A percentile compares a stretch with the other conserved stretches of the same genome.
phyloP scores from a whole-genome alignment of 2,113 vertebrate species.

The Toxotes chatareus region DNA sequence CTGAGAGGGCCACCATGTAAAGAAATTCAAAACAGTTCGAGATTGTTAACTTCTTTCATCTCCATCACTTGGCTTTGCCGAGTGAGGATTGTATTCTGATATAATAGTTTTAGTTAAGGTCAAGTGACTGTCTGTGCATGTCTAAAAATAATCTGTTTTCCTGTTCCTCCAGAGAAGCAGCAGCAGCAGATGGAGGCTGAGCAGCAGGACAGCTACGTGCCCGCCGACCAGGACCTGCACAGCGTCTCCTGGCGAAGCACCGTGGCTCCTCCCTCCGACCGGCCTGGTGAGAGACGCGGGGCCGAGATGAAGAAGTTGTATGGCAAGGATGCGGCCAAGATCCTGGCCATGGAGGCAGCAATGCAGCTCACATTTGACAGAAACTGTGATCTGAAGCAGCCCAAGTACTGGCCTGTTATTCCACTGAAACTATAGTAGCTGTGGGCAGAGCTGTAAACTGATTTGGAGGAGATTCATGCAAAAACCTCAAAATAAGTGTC shows the following conservation, averaged over 20 bases:
- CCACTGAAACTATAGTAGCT: conserved; percentile 89
- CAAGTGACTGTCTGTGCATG: background rate
- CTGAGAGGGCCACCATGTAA: background rate
- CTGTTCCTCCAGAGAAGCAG: conserved; percentile 86
- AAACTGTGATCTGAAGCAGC: conserved; percentile 92
- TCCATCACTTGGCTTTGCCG: background rate
- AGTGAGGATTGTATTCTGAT: background rate
- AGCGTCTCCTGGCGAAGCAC: conserved; percentile 68
- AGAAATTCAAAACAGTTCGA: background rate
- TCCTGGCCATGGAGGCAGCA: conserved; percentile 94
- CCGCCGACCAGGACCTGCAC: conserved; percentile 90
- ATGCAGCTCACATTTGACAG: conserved; percentile 94
- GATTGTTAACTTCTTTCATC: background rate
- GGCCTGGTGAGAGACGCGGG: conserved; percentile 87
- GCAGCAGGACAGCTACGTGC: conserved; percentile 85
- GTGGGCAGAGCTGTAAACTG: background rate
- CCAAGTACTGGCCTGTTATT: conserved; percentile 97
- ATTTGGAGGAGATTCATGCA: background rate
- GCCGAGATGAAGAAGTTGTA: conserved; percentile 93
- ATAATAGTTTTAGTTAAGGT: background rate
- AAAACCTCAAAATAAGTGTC: background rate
- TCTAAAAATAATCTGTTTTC: background rate
- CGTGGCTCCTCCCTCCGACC: conserved; percentile 84
- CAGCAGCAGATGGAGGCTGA: conserved; percentile 91
- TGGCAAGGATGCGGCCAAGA: conserved; percentile 88